phyloP scores from a whole-genome alignment of 2,888 invertebrate genomes.

The Linnaemya tessellans region DNA sequence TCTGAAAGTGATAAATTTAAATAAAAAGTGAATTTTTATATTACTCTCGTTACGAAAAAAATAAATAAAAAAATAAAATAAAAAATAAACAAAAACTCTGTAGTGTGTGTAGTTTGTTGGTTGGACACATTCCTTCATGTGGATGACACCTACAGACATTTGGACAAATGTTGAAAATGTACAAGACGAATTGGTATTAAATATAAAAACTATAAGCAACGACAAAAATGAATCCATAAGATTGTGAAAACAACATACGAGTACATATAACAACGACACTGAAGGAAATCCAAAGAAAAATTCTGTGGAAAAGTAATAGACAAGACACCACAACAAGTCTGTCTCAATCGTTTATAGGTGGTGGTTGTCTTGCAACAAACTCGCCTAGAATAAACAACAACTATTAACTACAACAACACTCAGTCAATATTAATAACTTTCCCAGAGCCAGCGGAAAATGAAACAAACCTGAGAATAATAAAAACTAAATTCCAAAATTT shows the following conservation, averaged over 20 bases:
- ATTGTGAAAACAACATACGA: constrained; percentile 42
- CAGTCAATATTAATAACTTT: constrained; percentile 23
- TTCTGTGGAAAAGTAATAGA: constrained; percentile 41
- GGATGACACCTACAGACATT: constrained; percentile 59
- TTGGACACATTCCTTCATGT: constrained; percentile 57
- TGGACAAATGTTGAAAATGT: constrained; percentile 64
- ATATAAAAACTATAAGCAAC: constrained; percentile 12
- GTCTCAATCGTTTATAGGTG: constrained; percentile 32
- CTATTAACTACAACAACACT: background rate
- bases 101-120: background rate
- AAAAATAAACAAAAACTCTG: constrained; percentile 13
- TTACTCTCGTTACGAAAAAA: constrained; percentile 9
- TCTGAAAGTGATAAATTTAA: background rate
- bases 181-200: constrained; percentile 32
- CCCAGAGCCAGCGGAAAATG: constrained; percentile 9
- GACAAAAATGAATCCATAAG: constrained; percentile 40
- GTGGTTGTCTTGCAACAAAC: constrained; percentile 28
- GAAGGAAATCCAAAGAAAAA: constrained; percentile 38
- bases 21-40: background rate
- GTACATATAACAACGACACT: background rate
- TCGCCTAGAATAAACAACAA: constrained; percentile 44
- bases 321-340: constrained; percentile 9
- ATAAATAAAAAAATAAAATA: no score
- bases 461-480: background rate
- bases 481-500: constrained; percentile 14